These are phyloP conservation scores for Plectrocnemia conspersa DNA, from an alignment of 1,140 invertebrate species.

Conservation along the genomic window DNA sequence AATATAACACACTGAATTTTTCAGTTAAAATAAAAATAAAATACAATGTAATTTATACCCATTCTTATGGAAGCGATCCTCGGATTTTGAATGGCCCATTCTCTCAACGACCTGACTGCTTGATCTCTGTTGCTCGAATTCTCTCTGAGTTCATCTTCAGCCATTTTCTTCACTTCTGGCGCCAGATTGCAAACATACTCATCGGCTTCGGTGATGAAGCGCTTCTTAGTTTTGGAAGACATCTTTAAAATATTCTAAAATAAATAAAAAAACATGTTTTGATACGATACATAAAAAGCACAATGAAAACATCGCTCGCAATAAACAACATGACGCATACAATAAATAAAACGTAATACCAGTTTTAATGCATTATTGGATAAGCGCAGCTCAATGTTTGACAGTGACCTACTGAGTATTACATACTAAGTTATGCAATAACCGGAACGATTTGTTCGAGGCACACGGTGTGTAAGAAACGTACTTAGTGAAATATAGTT, in stretches of 20 bases:
- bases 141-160: slow-evolving; percentile 65
- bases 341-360: too few species aligned
- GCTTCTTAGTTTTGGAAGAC: slow-evolving; percentile 42
- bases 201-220: slow-evolving; percentile 54
- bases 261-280: slow-evolving; percentile 5
- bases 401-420: too few species aligned
- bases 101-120: slow-evolving; percentile 61
- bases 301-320: background rate
- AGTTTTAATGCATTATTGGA: too few species aligned
- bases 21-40: background rate
- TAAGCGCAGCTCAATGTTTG: too few species aligned
- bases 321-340: background rate
- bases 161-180: slow-evolving; percentile 58
- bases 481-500: too few species aligned
- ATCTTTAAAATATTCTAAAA: slow-evolving; percentile 38
- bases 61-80: slow-evolving; percentile 64
- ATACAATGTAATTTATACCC: slow-evolving; percentile 55
- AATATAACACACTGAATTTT: too few species aligned
- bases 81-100: slow-evolving; percentile 69
- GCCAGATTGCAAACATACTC: slow-evolving; percentile 58
- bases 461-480: background rate
- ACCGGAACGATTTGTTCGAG: background rate
- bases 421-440: too few species aligned
- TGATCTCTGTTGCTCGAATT: slow-evolving; percentile 61
- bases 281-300: background rate